phyloP scores from a whole-genome alignment of 2,797 vertebrate genomes.

The Channa striata region DNA sequence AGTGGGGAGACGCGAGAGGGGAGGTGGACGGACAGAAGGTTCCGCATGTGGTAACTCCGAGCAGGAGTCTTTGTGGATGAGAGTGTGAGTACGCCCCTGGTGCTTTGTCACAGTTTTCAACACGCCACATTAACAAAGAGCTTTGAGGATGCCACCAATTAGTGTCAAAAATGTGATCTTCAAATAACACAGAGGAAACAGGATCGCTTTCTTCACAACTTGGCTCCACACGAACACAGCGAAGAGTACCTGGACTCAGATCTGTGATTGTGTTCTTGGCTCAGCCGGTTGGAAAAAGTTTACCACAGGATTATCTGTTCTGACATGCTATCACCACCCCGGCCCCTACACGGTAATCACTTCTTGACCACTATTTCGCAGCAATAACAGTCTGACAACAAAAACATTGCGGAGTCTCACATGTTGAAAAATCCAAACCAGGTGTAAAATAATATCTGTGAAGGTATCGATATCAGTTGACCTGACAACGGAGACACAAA shows the following conservation, averaged over 20 bases:
- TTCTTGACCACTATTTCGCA: slow-evolving; percentile 54
- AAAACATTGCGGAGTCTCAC: slow-evolving; percentile 23
- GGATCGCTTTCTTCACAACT: slow-evolving; percentile 31
- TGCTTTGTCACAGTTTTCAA: slow-evolving; percentile 32
- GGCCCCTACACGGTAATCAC: slow-evolving; percentile 50
- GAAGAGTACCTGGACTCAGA: slow-evolving; percentile 45
- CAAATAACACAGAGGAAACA: slow-evolving; percentile 14
- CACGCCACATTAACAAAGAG: slow-evolving; percentile 2
- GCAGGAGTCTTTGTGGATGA: not conserved
- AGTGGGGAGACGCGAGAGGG: slow-evolving; percentile 26
- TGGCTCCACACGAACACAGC: slow-evolving; percentile 22
- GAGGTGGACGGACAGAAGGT: slow-evolving; percentile 33
- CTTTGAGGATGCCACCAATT: slow-evolving; percentile 40
- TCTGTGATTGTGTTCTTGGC: slow-evolving; percentile 63
- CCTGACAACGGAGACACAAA: slow-evolving; percentile 49
- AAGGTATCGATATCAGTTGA: slow-evolving; percentile 44
- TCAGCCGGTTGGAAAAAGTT: slow-evolving; percentile 47
- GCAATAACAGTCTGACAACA: slow-evolving; percentile 44
- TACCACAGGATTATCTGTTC: slow-evolving; percentile 42
- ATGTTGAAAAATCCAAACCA: slow-evolving; percentile 47
- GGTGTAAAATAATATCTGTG: slow-evolving; percentile 55
- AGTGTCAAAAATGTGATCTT: slow-evolving; percentile 36
- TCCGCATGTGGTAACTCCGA: not conserved
- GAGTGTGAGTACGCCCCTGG: not conserved
- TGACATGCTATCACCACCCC: slow-evolving; percentile 58